Conservation (phyloP, 2,113 vertebrate genomes). For the Steatornis caripensis region DNA sequence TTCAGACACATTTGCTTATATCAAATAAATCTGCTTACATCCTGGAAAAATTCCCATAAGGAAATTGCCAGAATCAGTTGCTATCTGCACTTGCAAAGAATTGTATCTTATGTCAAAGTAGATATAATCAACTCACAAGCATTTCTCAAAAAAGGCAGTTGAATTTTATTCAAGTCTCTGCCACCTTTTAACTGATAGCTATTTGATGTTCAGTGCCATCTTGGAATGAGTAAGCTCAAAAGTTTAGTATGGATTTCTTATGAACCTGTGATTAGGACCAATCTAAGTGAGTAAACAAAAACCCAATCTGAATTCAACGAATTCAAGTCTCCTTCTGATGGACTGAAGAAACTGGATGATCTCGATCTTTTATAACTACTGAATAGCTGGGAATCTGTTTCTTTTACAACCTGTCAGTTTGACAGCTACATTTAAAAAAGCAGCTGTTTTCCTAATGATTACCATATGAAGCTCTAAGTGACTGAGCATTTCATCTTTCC, state of each 20-base stretch:
- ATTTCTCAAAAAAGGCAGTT: neutral
- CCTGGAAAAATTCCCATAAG: neutral
- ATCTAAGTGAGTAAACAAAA: neutral
- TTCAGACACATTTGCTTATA: neutral
- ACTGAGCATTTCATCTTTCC: neutral
- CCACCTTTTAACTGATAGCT: neutral
- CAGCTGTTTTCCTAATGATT: conserved; percentile 23
- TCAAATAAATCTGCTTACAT: too few species aligned
- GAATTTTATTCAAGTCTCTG: conserved; percentile 8
- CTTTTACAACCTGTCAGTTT: conserved; percentile 21
- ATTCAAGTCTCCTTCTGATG: neutral
- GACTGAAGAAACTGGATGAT: conserved; percentile 19
- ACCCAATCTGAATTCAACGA: neutral
- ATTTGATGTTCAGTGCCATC: neutral
- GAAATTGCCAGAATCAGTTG: conserved; percentile 3
- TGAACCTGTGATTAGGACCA: neutral
- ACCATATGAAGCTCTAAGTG: conserved; percentile 7
- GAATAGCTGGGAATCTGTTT: conserved; percentile 12
- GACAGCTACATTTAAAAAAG: conserved; percentile 37
- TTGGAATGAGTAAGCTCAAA: neutral
- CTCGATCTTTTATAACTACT: conserved; percentile 13
- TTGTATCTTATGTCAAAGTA: neutral
- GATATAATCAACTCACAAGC: neutral
- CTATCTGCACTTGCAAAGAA: neutral
- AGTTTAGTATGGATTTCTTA: neutral